A percentile compares a stretch with the other conserved stretches of the same genome.
phyloP scores from a whole-genome alignment of 2,113 vertebrate species.

The Nothoprocta pentlandii region DNA sequence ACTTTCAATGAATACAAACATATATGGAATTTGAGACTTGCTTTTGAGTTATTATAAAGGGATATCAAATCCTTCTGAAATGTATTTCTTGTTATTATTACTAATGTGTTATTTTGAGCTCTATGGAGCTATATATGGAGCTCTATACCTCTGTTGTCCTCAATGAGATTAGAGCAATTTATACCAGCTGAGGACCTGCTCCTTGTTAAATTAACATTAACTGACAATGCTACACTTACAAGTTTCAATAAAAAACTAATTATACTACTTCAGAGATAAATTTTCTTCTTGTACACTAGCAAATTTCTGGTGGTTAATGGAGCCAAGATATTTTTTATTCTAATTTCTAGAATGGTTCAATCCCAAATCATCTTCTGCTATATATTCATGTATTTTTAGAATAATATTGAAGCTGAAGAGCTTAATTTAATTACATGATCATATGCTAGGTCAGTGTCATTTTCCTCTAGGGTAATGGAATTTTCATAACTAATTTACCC shows the following conservation, averaged over 20 bases:
- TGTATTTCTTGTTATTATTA: neutral
- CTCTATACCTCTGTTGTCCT: neutral
- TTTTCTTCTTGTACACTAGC: neutral
- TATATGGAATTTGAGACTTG: neutral
- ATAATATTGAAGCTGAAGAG: neutral
- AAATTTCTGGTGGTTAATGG: neutral
- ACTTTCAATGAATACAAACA: neutral
- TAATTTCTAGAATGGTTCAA: neutral
- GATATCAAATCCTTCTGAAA: neutral
- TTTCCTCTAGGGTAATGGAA: slow-evolving; percentile 12
- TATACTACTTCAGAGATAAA: neutral
- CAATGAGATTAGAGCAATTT: neutral
- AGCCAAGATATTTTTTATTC: neutral
- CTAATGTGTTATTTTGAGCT: neutral
- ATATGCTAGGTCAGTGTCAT: neutral
- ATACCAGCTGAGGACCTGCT: neutral
- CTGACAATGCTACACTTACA: neutral
- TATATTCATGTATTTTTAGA: neutral
- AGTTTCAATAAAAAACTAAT: neutral
- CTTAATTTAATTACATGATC: slow-evolving; percentile 16
- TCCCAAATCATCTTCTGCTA: neutral
- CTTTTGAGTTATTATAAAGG: neutral
- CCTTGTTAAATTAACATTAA: neutral
- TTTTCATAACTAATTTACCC: slow-evolving; percentile 34
- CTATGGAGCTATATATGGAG: no score